phyloP scores from a whole-genome alignment of 2,888 invertebrate species.

The Drosophila anomalata region DNA sequence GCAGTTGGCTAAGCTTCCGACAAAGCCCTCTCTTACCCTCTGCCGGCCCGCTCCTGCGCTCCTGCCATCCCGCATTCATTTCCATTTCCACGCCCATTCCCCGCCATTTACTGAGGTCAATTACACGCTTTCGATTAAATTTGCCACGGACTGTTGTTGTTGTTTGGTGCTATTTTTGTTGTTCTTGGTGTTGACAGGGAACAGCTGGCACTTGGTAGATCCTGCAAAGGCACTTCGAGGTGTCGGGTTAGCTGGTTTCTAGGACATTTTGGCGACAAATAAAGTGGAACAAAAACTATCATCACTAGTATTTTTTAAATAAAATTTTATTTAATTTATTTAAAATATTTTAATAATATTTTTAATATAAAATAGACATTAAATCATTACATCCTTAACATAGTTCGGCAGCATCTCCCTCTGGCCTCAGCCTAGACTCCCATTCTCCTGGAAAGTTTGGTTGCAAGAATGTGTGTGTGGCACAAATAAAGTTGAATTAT shows the following conservation, averaged over 20 bases:
- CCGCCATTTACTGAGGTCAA: conserved; percentile 77
- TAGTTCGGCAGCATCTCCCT: background rate
- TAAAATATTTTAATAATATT: background rate
- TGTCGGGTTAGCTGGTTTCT: background rate
- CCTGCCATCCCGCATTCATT: background rate
- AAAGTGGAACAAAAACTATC: background rate
- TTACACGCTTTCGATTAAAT: conserved; percentile 78
- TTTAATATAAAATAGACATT: background rate
- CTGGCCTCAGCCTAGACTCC: background rate
- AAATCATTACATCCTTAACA: conserved; percentile 1
- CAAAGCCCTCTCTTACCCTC: conserved; percentile 59
- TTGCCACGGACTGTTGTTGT: conserved; percentile 62
- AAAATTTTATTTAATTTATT: background rate
- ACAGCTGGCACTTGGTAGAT: conserved; percentile 63
- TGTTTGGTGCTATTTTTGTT: conserved; percentile 36
- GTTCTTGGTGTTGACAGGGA: conserved; percentile 68
- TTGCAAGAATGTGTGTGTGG: conserved; percentile 55
- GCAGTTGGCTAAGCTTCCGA: conserved; percentile 77
- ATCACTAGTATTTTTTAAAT: background rate
- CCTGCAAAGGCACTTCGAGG: conserved; percentile 31
- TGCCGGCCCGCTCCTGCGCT: background rate
- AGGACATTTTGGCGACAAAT: background rate
- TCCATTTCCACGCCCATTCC: conserved; percentile 46
- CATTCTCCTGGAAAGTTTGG: conserved; percentile 1
- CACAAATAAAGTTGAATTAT: conserved; percentile 78